A percentile compares a stretch with the other conserved stretches of the same genome.
Evolutionary conservation across 1,140 invertebrate species (phyloP).

Genomic region (Macrosteles quadrilineatus): DNA sequence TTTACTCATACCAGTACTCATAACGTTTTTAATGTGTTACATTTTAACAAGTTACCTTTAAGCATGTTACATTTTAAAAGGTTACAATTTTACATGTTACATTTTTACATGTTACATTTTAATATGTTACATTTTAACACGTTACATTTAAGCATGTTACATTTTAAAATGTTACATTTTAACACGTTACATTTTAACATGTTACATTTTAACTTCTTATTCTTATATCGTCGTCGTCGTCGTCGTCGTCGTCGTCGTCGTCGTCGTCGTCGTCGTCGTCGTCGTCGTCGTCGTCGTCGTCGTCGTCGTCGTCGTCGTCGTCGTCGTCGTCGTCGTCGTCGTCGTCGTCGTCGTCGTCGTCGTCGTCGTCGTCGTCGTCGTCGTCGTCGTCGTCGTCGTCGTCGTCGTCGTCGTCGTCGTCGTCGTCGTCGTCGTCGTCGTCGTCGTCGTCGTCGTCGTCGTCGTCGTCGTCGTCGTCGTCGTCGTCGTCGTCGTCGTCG

Average conservation of each 20-base stretch:
- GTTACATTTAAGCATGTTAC: too few species aligned
- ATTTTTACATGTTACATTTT: too few species aligned
- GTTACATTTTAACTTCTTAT: too few species aligned
- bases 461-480: slow-evolving; percentile 1
- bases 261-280: not conserved
- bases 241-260: not conserved
- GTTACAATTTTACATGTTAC: too few species aligned
- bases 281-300: not conserved
- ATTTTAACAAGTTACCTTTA: too few species aligned
- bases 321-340: slow-evolving; percentile 4
- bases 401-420: slow-evolving; percentile 1
- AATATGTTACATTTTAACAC: too few species aligned
- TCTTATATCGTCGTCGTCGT: not conserved
- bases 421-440: not conserved
- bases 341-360: slow-evolving; percentile 1
- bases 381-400: not conserved
- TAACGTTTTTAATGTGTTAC: too few species aligned
- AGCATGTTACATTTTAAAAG: too few species aligned
- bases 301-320: slow-evolving; percentile 1
- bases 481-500: not conserved
- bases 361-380: not conserved
- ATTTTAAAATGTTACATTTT: too few species aligned
- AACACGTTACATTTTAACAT: too few species aligned
- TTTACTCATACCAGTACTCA: too few species aligned
- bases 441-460: slow-evolving; percentile 1